Evolutionary conservation across 2,888 invertebrate species (phyloP).

Genomic region (Aelia acuminata): DNA sequence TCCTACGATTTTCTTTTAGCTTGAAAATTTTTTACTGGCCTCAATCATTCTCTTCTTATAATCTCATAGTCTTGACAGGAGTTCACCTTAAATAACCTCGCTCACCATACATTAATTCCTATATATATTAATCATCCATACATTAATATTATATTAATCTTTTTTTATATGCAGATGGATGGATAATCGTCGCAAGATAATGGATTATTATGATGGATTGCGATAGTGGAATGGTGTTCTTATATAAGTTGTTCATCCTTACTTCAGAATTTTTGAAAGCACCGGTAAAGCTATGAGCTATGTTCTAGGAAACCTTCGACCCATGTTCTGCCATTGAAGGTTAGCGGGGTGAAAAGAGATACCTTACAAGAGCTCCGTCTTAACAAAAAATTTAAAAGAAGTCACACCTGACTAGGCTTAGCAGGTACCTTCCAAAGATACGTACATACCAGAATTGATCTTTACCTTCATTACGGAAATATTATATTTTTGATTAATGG

Average conservation of each 20-base stretch:
- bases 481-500: neutral
- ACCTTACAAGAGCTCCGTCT: slow-evolving; percentile 13
- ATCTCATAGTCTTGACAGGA: too few species aligned
- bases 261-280: neutral
- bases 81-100: too few species aligned
- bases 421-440: neutral
- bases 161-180: too few species aligned
- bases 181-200: too few species aligned
- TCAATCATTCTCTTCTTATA: too few species aligned
- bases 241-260: neutral
- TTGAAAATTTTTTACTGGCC: too few species aligned
- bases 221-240: too few species aligned
- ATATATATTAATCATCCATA: too few species aligned
- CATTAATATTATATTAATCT: too few species aligned
- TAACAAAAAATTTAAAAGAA: slow-evolving; percentile 42
- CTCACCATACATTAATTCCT: too few species aligned
- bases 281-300: neutral
- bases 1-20: too few species aligned
- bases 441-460: neutral
- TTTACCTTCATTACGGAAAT: neutral
- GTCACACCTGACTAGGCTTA: slow-evolving; percentile 44
- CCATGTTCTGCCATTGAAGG: slow-evolving; percentile 36
- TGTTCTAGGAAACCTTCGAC: neutral
- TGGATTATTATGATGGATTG: too few species aligned
- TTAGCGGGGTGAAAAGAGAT: slow-evolving; percentile 24